Evolutionary conservation across 2,888 invertebrate genomes (phyloP), one percentile per base, ranked within the genome.

Genomic region (Sussaba pulchella): DNA sequence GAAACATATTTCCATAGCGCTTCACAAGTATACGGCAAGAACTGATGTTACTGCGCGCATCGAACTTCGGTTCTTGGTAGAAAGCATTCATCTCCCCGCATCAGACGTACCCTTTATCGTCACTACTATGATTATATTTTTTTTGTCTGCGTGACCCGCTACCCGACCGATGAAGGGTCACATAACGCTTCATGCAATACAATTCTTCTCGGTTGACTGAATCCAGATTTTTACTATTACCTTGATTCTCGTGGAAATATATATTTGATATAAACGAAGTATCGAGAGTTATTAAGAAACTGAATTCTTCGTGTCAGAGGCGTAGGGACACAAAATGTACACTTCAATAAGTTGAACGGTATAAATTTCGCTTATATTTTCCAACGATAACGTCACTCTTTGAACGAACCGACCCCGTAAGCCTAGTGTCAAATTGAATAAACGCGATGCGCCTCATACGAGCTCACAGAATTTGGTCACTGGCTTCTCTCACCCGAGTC

Each of bases 31-130:
- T 61, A 43, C n/a, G 12, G 47, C 31, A 41, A 52, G 21, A 31
- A 31, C 17, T n/a, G 31, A 6, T 50, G 10, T 39, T 39, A 10
- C 9, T 14, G 14, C 5, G 6, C 21, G 14, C 50, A 19, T 52
- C 43, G 67, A 39, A 39, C 17, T 10, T 21, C 19, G n/a, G n/a
- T 14, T 21, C 36, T 50, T n/a, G 24, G 26, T 72, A 43, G 14
- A 17, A 52, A 41, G 24, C 57, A 47, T 19, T 14, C 52, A 64
- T 54, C 47, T 19, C 41, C 45, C 57, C 47, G 64, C 36, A 24
- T 47, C 19, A 57, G 36, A 61, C 67, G 39, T 50, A 39, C 24
- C 8, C 4, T 10, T n/a, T 74, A 17, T 45, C 64, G 17, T 39
- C 26, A 39, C n/a, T 41, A 64, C 8, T 39, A n/a, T 12, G 17